These are phyloP conservation scores for Kryptolebias marmoratus DNA, from an alignment of 2,113 vertebrate genomes.

Conservation along the genomic window DNA sequence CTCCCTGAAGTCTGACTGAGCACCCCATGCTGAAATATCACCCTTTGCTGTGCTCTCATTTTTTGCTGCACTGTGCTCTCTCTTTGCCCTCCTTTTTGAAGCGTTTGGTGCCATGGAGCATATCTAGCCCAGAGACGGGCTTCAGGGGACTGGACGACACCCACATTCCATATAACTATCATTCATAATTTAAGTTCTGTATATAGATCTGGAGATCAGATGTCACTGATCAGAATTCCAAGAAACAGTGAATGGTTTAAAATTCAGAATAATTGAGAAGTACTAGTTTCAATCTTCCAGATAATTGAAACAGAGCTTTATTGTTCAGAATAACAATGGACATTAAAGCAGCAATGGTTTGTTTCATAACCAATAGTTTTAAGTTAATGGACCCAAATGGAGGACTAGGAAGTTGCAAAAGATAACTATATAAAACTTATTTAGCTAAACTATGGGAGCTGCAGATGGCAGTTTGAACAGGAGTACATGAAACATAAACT, in stretches of 20 bases:
- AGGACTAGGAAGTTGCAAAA: not conserved
- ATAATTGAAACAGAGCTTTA: not conserved
- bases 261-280: not conserved
- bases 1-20: slow-evolving; percentile 78
- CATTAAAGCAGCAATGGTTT: not conserved
- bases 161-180: slow-evolving; percentile 14
- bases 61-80: slow-evolving; percentile 42
- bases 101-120: slow-evolving; percentile 51
- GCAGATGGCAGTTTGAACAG: no score
- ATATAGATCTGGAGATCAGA: not conserved
- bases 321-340: not conserved
- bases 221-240: not conserved
- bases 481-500: no score
- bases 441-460: no score
- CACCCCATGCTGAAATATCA: slow-evolving; percentile 68
- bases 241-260: not conserved
- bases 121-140: slow-evolving; percentile 48
- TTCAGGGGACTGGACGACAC: slow-evolving; percentile 37
- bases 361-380: no score
- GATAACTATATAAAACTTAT: no score
- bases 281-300: not conserved
- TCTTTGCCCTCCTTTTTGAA: slow-evolving; percentile 66
- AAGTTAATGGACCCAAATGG: no score
- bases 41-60: slow-evolving; percentile 69
- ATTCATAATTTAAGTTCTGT: slow-evolving; percentile 25